phyloP scores from a whole-genome alignment of 2,888 invertebrate species.

The Dynastes grantii region DNA sequence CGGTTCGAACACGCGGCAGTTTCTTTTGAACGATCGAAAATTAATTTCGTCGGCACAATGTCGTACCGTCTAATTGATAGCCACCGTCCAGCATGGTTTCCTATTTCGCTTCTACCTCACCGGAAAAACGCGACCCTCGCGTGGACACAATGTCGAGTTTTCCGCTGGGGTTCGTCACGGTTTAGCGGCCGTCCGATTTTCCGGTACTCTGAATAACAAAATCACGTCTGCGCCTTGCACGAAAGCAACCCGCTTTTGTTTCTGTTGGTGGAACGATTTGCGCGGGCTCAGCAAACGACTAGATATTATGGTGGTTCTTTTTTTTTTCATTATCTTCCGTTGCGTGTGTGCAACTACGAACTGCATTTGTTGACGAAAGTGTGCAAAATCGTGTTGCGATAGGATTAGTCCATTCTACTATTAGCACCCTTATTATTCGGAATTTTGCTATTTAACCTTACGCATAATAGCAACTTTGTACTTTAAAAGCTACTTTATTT shows the following conservation, averaged over 20 bases:
- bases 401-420: no score
- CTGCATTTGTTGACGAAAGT: background rate
- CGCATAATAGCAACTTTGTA: no score
- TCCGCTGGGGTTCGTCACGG: constrained; percentile 38
- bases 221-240: constrained; percentile 14
- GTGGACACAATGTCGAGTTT: constrained; percentile 15
- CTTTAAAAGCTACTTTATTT: no score
- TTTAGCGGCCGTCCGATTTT: constrained; percentile 52
- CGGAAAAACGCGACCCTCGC: constrained; percentile 7
- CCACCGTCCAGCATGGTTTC: background rate
- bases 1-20: background rate
- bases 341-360: background rate
- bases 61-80: constrained; percentile 11
- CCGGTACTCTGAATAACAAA: constrained; percentile 49
- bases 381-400: no score
- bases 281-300: constrained; percentile 30
- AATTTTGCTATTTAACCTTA: no score
- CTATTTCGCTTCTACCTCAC: background rate
- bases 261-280: constrained; percentile 32
- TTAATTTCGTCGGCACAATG: constrained; percentile 12
- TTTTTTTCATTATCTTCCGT: background rate
- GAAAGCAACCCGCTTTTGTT: background rate
- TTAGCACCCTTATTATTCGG: no score
- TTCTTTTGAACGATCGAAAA: constrained; percentile 19
- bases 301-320: constrained; percentile 9